Conservation (phyloP, 2,888 invertebrate genomes). For the Amorpha juglandis region DNA sequence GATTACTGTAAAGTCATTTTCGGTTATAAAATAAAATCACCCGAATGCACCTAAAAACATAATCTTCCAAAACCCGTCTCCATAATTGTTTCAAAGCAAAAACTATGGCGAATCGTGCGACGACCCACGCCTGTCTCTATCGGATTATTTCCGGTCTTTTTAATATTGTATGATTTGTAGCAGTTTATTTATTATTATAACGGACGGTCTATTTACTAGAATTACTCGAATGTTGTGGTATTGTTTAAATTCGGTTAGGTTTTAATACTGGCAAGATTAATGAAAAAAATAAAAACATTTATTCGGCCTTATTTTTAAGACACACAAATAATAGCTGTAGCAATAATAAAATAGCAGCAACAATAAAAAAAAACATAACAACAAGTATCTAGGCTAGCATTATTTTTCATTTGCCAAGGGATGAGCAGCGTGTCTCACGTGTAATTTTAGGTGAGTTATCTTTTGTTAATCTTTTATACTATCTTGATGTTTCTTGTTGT, state of each 20-base stretch:
- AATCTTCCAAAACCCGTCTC: not conserved
- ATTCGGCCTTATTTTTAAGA: too few species aligned
- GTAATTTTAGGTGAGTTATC: too few species aligned
- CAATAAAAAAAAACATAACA: too few species aligned
- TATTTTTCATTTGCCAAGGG: too few species aligned
- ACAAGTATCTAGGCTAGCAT: too few species aligned
- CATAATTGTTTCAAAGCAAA: conserved; percentile 28
- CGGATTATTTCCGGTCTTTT: not conserved
- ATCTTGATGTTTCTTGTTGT: too few species aligned
- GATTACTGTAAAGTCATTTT: not conserved
- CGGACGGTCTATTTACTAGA: not conserved
- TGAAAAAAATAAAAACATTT: too few species aligned
- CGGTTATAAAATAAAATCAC: not conserved
- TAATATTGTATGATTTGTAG: not conserved
- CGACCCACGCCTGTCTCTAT: conserved; percentile 30
- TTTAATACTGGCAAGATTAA: too few species aligned
- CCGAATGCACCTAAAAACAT: not conserved
- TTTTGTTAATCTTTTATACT: too few species aligned
- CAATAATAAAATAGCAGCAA: too few species aligned
- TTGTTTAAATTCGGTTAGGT: not conserved
- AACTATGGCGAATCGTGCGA: conserved; percentile 37
- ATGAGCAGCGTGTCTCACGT: too few species aligned
- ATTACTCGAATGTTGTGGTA: not conserved
- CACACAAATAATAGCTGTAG: too few species aligned
- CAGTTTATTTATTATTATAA: conserved; percentile 1